Conservation (phyloP, 2,888 invertebrate genomes). For the Drosophila flavopinicola region DNA sequence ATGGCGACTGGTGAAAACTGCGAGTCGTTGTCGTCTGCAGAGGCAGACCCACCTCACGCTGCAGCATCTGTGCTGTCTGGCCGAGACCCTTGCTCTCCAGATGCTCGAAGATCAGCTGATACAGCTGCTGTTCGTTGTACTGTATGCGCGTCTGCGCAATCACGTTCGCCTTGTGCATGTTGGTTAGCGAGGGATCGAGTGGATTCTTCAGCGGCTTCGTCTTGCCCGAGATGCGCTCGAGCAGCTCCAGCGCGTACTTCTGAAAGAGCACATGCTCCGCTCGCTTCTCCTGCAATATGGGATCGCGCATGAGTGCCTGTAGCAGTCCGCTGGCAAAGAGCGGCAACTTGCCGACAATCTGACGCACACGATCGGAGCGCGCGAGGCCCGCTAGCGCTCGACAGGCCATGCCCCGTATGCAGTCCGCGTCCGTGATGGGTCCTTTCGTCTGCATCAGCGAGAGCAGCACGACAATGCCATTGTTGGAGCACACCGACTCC, state of each 20-base stretch:
- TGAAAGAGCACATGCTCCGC: conserved; percentile 98
- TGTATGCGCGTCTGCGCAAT: conserved; percentile 98
- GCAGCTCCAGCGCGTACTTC: conserved; percentile 94
- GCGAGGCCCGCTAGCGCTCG: conserved; percentile 96
- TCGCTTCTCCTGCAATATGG: conserved; percentile 97
- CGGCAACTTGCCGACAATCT: conserved; percentile 97
- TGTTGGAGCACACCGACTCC: conserved; percentile 96
- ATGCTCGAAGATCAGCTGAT: conserved; percentile 96
- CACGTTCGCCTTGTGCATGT: conserved; percentile 96
- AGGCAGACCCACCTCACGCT: conserved; percentile 90
- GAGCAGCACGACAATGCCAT: conserved; percentile 97
- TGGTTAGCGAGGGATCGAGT: conserved; percentile 93
- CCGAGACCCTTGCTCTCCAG: conserved; percentile 90
- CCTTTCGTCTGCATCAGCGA: conserved; percentile 95
- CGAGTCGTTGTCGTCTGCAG: conserved; percentile 83
- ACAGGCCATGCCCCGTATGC: conserved; percentile 96
- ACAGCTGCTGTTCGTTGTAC: conserved; percentile 96
- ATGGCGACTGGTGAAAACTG: conserved; percentile 84
- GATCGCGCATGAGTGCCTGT: conserved; percentile 97
- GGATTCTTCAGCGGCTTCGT: conserved; percentile 91
- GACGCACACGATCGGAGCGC: conserved; percentile 95
- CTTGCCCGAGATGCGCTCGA: conserved; percentile 96
- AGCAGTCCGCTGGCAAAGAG: conserved; percentile 96
- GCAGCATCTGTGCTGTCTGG: conserved; percentile 90
- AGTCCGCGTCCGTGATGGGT: conserved; percentile 98